phyloP scores from a whole-genome alignment of 2,113 vertebrate species.

The Bolborhynchus lineola region DNA sequence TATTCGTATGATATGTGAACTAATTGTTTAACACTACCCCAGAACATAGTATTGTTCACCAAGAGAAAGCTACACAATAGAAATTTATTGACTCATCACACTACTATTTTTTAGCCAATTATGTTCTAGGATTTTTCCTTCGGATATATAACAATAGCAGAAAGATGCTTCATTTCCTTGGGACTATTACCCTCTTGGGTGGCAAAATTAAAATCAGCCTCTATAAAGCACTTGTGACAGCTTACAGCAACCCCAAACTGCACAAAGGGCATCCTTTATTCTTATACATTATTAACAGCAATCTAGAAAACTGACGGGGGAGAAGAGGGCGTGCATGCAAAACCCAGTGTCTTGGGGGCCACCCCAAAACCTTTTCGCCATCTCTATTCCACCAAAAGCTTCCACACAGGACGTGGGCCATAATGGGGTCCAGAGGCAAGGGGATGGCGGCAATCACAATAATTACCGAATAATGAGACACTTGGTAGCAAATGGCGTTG shows the following conservation, averaged over 20 bases:
- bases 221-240: not conserved
- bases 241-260: not conserved
- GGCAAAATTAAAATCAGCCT: conserved; percentile 64
- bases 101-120: conserved; percentile 66
- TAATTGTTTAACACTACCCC: conserved; percentile 64
- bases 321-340: fast-evolving
- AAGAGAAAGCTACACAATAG: conserved; percentile 60
- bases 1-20: conserved; percentile 63
- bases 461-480: not conserved
- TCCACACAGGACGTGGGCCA: fast-evolving
- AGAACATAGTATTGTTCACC: conserved; percentile 53
- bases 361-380: fast-evolving
- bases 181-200: conserved; percentile 53
- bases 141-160: conserved; percentile 58
- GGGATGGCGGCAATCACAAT: fast-evolving
- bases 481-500: not conserved
- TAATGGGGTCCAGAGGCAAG: fast-evolving
- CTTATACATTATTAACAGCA: fast-evolving
- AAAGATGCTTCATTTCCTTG: conserved; percentile 34
- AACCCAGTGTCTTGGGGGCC: fast-evolving
- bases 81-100: conserved; percentile 66
- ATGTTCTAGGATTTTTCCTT: conserved; percentile 56
- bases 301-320: not conserved
- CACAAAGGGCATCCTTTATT: not conserved
- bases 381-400: not conserved